Evolutionary conservation across 2,797 vertebrate genomes (phyloP), one percentile per base, ranked within the genome.

Genomic region (Selene dorsalis): DNA sequence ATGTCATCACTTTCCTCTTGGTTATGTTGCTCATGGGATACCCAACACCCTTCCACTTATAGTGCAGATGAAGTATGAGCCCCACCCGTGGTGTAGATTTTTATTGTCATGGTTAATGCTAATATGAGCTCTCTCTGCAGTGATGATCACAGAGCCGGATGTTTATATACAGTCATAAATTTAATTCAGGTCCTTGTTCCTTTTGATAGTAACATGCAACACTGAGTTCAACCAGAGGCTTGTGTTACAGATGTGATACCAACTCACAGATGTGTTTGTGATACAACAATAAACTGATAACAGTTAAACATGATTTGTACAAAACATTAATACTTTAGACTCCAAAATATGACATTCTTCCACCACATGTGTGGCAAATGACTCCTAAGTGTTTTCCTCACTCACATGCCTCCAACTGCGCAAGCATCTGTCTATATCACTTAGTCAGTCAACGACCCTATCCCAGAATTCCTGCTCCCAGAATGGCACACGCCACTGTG

Each of bases 401-500:
- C 47, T 69, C 53, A 24, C 55, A 48, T 6, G 75, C 68, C 45
- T 73, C 80, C 73, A 82, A 71, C 84, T 76, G 84, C 71, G 67
- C 38, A 10, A 73, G 85, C 87, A 85, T 90, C 80, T 85, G 83
- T 79, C 75, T 82, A 18, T 57, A 69, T 83, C 80, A 66, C 86
- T 79, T 84, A 68, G 79, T 81, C 63, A 84, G 63, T 89, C 82
- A 76, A 85, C 68, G 48, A 68, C 48, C n/a, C 73, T 57, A 86
- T 84, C 80, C 84, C 75, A 90, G 82, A 93, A 90, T 92, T 92
- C 89, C 87, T 79, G 75, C 76, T 93, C 94, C 92, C 87, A 94
- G 93, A 94, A 94, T 93, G 94, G 93, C 91, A 55, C 84, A 85
- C 88, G 92, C 92, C 94, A 69, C 80, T 5, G 64, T 92, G 93